These are phyloP conservation scores for Coecobrya sp. DNA, from an alignment of 2,888 invertebrate genomes.

Conservation along the genomic window DNA sequence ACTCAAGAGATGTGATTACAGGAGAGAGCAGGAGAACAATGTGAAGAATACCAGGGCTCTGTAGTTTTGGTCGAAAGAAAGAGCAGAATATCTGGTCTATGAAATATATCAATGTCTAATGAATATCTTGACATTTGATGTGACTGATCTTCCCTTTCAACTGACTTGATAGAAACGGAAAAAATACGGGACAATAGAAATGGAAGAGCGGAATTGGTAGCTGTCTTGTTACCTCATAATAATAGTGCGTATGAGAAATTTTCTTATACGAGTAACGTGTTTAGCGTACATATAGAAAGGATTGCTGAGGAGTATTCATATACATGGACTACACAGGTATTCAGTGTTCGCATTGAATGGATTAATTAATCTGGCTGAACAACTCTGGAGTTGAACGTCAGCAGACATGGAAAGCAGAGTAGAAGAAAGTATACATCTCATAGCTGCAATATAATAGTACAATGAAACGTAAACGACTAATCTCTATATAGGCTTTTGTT, in stretches of 20 bases:
- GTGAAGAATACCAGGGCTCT: not conserved
- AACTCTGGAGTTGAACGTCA: slow-evolving; percentile 37
- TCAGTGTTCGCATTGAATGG: not conserved
- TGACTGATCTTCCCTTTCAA: slow-evolving; percentile 67
- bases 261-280: not conserved
- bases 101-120: slow-evolving; percentile 3
- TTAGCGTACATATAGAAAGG: not conserved
- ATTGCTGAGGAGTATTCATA: no score
- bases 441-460: not conserved
- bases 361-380: slow-evolving; percentile 72
- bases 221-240: not conserved
- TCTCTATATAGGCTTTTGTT: slow-evolving; percentile 55
- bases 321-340: not conserved
- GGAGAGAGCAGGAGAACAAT: not conserved
- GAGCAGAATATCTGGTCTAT: not conserved
- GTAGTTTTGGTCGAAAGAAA: slow-evolving; percentile 23
- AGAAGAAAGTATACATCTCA: not conserved
- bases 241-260: slow-evolving; percentile 40
- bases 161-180: slow-evolving; percentile 20
- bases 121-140: slow-evolving; percentile 52
- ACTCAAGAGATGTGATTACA: slow-evolving; percentile 1
- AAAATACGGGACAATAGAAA: not conserved
- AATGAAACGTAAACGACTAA: slow-evolving; percentile 67
- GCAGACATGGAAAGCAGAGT: not conserved
- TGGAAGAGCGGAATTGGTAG: not conserved